These are phyloP conservation scores for Agrochola litura DNA, from an alignment of 2,888 invertebrate species.

Conservation along the genomic window DNA sequence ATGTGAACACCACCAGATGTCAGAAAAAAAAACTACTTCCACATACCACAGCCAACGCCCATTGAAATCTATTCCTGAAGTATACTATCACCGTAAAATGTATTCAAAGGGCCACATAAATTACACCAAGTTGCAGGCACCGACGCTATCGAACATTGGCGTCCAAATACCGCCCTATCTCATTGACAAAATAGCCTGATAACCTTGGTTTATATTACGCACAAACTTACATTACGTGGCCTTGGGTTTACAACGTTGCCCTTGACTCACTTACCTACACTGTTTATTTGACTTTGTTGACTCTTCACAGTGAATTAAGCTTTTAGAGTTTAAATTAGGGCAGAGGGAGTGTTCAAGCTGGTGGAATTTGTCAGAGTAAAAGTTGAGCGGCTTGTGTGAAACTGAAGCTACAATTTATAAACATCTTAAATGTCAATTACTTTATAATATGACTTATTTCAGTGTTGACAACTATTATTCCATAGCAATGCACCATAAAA, in stretches of 20 bases:
- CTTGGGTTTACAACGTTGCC: slow-evolving; percentile 70
- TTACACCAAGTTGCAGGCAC: slow-evolving; percentile 57
- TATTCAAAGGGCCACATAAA: slow-evolving; percentile 62
- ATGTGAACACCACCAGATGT: slow-evolving; percentile 11
- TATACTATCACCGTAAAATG: slow-evolving; percentile 51
- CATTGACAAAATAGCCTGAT: slow-evolving; percentile 76
- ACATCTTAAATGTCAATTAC: background rate
- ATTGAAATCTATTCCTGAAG: slow-evolving; percentile 46
- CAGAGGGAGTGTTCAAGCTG: slow-evolving; percentile 30
- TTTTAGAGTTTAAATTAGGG: slow-evolving; percentile 60
- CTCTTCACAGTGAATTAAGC: slow-evolving; percentile 62
- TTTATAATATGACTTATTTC: too few species aligned
- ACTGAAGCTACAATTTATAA: background rate
- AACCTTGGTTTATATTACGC: slow-evolving; percentile 76
- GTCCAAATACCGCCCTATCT: slow-evolving; percentile 70
- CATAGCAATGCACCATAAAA: background rate
- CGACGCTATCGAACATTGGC: slow-evolving; percentile 55
- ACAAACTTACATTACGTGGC: slow-evolving; percentile 71
- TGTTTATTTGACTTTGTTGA: slow-evolving; percentile 68
- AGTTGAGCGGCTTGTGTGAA: slow-evolving; percentile 14
- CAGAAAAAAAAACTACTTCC: slow-evolving; percentile 22
- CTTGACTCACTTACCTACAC: slow-evolving; percentile 74
- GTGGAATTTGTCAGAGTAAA: background rate
- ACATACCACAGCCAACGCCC: slow-evolving; percentile 18
- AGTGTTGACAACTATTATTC: background rate